These are phyloP conservation scores for Sternarchorhynchus goeldii DNA, from an alignment of 2,797 vertebrate genomes.

Conservation along the genomic window DNA sequence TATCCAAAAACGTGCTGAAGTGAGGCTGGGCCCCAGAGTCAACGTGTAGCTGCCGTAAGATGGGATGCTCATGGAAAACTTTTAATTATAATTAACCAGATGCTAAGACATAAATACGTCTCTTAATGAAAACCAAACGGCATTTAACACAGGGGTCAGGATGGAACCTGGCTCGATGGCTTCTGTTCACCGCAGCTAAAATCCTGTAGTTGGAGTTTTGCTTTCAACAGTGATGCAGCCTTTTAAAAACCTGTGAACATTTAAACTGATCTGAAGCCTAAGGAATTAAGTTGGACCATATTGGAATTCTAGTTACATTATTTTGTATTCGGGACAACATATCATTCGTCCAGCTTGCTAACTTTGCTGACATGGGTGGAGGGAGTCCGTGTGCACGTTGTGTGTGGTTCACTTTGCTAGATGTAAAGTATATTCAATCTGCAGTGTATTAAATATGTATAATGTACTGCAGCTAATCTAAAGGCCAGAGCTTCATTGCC, in stretches of 20 bases:
- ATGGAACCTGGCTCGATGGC: not conserved
- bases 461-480: slow-evolving; percentile 57
- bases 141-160: slow-evolving; percentile 17
- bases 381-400: slow-evolving; percentile 8
- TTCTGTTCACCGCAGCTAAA: not conserved
- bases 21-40: slow-evolving; percentile 10
- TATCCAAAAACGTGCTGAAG: slow-evolving; percentile 22
- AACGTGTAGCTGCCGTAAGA: slow-evolving; percentile 11
- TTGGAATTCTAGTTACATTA: not conserved
- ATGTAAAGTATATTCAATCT: slow-evolving; percentile 49
- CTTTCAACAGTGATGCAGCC: not conserved
- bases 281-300: not conserved
- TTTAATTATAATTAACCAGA: slow-evolving; percentile 58
- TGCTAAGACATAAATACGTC: slow-evolving; percentile 32
- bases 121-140: slow-evolving; percentile 53
- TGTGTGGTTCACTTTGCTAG: not conserved
- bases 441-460: slow-evolving; percentile 58
- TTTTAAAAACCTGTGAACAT: slow-evolving; percentile 1
- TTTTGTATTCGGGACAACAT: not conserved
- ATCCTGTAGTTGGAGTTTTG: not conserved
- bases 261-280: not conserved
- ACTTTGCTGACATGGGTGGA: not conserved
- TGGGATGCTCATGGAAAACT: slow-evolving; percentile 45
- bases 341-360: not conserved
- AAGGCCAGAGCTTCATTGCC: slow-evolving; percentile 59